Evolutionary conservation across 2,113 vertebrate species (phyloP), one percentile per base, ranked within the genome.

Genomic region (Lepus europaeus): DNA sequence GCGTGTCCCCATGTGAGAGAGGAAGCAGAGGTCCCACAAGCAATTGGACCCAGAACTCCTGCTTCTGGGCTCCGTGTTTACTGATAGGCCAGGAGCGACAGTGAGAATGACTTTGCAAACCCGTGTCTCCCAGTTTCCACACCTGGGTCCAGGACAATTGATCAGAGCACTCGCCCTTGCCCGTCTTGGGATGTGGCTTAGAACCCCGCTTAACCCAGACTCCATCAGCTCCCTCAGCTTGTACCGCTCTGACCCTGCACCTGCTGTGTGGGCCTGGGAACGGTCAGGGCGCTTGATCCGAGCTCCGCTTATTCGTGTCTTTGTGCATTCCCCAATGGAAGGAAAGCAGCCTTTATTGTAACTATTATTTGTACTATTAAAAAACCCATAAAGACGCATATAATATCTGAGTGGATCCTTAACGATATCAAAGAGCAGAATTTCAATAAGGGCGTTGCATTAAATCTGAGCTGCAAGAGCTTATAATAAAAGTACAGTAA

Each of bases 401-500:
- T 73, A 80, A 82, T 33, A 87, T 77, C 81, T 1, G 9, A 72
- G 31, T 12, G 1, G 86, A 94, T 83, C 77, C 72, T 89, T 69
- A 61, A 82, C 66, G 1, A 93, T 94, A 89, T 95, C 93, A 92
- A 96, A 95, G 96, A 92, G 73, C 72, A 84, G 96, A 95, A 96
- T 96, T 97, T 95, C 96, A 97, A 92, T 94, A 93, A 96, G 91
- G 39, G 87, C 0, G 16, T 51, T 90, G 70, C 83, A 83, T 95
- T 94, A 97, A 95, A 91, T 95, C 94, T 89, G 83, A 94, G 92
- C 96, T 96, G 96, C 92, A 96, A 97, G 93, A 77, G 90, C 92
- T 87, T 96, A 97, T 95, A 97, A 96, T 97, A 97, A 97, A 97
- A 97, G 92, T 96, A 95, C 95, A 88, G 93, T 94, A 94, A 97